Evolutionary conservation across 2,888 invertebrate species (phyloP).

Genomic region (Maniola hyperantus): DNA sequence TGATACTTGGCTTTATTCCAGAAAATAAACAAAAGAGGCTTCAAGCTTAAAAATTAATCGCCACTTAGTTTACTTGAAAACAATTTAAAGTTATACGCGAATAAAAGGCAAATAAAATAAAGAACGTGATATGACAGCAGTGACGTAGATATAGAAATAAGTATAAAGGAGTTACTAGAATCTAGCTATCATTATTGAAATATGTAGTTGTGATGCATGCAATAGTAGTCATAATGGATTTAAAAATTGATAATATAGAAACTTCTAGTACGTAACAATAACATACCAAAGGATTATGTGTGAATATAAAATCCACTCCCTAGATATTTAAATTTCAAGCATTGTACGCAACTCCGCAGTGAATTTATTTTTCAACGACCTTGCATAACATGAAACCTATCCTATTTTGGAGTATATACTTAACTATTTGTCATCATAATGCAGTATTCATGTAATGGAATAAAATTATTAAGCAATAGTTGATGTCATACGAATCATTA

Average conservation of each 20-base stretch:
- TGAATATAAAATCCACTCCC: constrained; percentile 17
- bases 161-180: too few relatives aligned
- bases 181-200: background rate
- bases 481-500: too few relatives aligned
- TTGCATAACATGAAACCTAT: background rate
- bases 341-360: constrained; percentile 8
- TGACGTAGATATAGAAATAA: too few relatives aligned
- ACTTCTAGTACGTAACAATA: constrained; percentile 23
- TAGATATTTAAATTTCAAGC: constrained; percentile 21
- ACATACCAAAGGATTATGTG: constrained; percentile 27
- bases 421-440: background rate
- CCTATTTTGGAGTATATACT: background rate
- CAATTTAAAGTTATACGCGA: constrained; percentile 1
- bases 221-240: background rate
- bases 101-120: background rate
- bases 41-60: constrained; percentile 7
- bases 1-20: constrained; percentile 54
- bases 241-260: background rate
- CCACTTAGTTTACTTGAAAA: constrained; percentile 10
- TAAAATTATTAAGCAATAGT: too few relatives aligned
- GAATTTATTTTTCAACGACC: constrained; percentile 10
- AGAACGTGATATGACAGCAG: too few relatives aligned
- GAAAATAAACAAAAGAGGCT: constrained; percentile 33
- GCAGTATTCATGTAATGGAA: background rate
- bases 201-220: background rate